Evolutionary conservation across 1,140 invertebrate genomes (phyloP), one percentile per base, ranked within the genome.

Genomic region (Trichomalopsis sarcophagae): DNA sequence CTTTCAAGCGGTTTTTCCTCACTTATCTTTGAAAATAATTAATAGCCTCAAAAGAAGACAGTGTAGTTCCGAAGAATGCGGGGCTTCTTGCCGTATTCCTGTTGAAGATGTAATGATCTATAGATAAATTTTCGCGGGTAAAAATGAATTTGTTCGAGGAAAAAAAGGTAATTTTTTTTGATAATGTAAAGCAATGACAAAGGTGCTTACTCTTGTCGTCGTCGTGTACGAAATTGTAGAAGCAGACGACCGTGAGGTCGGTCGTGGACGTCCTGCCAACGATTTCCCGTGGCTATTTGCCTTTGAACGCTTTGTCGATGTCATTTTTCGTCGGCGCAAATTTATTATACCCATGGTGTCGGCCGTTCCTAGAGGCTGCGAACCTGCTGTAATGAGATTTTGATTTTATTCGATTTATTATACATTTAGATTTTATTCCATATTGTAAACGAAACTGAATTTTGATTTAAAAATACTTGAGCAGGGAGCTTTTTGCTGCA

Each of bases 251-350:
- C 4, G 94, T 93, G 1, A 97, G 90, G 2, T 96, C 94, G 17
- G 95, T 94, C 27, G 95, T 94, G n/a, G 95, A 95, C 30, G 96
- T 97, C 88, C 96, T 95, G 10, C 95, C 94, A 1, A 95, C 95
- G 86, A 97, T 95, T 92, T 96, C 95, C 95, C 96, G 96, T 88
- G 96, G 96, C 90, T 97, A 96, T 89, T 94, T 95, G 55, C 94
- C 94, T 76, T 93, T 93, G 75, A 27, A 27, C 27, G 27, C 27
- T 27, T 27, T 1, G 27, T 27, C 27, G 27, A 96, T 87, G 5
- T 85, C 13, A 50, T 75, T 82, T 83, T 89, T 90, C 9, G 77
- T 55, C 11, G 85, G 55, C 17, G 17, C 14, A 69, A 23, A n/a
- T 14, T 76, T 50, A 86, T 68, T 4, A 68, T 76, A 9, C 77